Evolutionary conservation across 2,797 vertebrate genomes (phyloP).

Genomic region (Thaleichthys pacificus): DNA sequence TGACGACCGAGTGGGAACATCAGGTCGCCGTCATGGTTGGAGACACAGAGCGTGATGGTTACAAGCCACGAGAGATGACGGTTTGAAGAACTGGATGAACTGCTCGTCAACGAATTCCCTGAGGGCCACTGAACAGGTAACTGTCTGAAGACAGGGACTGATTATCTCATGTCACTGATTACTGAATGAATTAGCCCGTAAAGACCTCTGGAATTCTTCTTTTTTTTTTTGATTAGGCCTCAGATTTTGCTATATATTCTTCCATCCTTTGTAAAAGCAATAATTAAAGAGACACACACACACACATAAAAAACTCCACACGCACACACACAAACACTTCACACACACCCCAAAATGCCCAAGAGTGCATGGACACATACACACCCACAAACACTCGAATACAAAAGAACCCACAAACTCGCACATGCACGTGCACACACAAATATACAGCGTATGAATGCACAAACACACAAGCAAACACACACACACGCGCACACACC

Average conservation of each 20-base stretch:
- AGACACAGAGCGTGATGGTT: slow-evolving; percentile 14
- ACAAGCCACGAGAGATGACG: neutral
- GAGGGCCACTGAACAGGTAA: too few species aligned
- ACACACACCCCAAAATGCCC: too few species aligned
- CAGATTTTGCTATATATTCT: neutral
- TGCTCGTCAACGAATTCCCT: neutral
- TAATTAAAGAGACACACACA: slow-evolving; percentile 38
- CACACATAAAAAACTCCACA: slow-evolving; percentile 9
- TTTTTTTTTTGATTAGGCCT: neutral
- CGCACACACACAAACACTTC: slow-evolving; percentile 3
- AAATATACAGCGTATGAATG: slow-evolving; percentile 27
- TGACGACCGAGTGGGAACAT: slow-evolving; percentile 55
- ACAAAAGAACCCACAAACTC: neutral
- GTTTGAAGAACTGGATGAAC: neutral
- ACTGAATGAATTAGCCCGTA: too few species aligned
- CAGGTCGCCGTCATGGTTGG: slow-evolving; percentile 43
- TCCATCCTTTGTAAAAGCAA: neutral
- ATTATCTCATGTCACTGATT: too few species aligned
- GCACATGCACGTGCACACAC: slow-evolving; percentile 45
- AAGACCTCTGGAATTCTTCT: too few species aligned
- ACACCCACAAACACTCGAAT: slow-evolving; percentile 17
- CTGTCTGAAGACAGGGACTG: too few species aligned
- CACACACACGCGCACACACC: slow-evolving; percentile 26
- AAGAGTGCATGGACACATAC: slow-evolving; percentile 10
- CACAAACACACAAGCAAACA: slow-evolving; percentile 16